These are phyloP conservation scores for Gonatopus flavifemur DNA, from an alignment of 1,140 invertebrate genomes.

Conservation along the genomic window DNA sequence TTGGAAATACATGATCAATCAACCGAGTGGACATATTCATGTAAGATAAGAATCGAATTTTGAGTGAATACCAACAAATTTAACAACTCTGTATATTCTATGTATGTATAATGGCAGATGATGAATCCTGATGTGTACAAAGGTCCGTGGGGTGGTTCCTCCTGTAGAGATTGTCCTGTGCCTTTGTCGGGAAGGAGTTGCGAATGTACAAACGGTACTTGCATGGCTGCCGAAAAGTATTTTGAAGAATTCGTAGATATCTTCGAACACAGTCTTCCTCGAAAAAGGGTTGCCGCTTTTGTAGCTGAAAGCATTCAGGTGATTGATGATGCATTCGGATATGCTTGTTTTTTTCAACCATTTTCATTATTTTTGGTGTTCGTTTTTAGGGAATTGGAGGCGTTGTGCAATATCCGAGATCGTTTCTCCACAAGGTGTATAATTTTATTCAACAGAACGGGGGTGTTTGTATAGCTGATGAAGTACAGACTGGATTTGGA, in stretches of 20 bases:
- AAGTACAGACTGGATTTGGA: constrained; percentile 96
- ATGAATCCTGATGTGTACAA: constrained; percentile 90
- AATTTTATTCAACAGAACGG: constrained; percentile 78
- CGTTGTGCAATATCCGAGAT: constrained; percentile 86
- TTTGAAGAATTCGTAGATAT: constrained; percentile 79
- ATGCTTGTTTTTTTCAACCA: neutral
- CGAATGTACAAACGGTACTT: constrained; percentile 65
- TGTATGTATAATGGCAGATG: constrained; percentile 62
- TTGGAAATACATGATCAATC: constrained; percentile 77
- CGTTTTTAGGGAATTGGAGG: constrained; percentile 80
- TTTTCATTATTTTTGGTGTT: neutral
- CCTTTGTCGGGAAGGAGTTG: constrained; percentile 70
- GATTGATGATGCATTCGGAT: neutral
- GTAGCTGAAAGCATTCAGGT: constrained; percentile 94
- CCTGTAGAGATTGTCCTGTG: constrained; percentile 85
- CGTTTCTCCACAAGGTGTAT: constrained; percentile 81
- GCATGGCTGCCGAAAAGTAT: constrained; percentile 78
- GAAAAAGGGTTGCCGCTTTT: constrained; percentile 79
- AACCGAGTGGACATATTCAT: constrained; percentile 80
- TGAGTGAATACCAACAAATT: constrained; percentile 11
- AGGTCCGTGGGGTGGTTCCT: constrained; percentile 85
- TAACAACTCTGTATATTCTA: constrained; percentile 6
- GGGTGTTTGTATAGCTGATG: constrained; percentile 89
- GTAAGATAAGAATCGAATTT: constrained; percentile 57
- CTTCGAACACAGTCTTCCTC: constrained; percentile 75